Evolutionary conservation across 1,140 invertebrate genomes (phyloP), one percentile per base, ranked within the genome.

Genomic region (Caenorhabditis latens): DNA sequence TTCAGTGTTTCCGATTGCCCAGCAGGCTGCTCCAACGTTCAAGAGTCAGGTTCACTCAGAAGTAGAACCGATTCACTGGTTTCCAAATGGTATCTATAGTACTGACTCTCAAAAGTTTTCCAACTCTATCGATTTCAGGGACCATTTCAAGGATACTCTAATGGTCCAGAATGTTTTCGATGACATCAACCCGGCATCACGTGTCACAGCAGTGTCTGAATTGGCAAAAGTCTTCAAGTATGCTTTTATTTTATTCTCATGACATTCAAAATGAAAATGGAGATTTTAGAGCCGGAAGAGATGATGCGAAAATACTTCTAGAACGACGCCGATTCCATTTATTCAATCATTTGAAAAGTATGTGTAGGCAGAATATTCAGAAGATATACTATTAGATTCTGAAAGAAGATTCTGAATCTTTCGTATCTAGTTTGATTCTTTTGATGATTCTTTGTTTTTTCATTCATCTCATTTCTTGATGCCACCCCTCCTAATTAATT

Each of bases 21-120:
- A 82, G 14, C 58, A 58, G 7, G 65, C 43, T 40, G n/a, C 46
- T 4, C 71, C 88, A 9, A 91, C 91, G 63, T 91, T 90, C 85
- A 91, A 90, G 79, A 32, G 32, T 1, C 32, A 32, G 1, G 0
- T 2, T 32, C 2, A 32, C 1, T 32, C 32, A 32, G 32, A 32
- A 32, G 2, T 32, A 32, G 32, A 32, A 32, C 2, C 32, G 32
- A 32, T 32, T 32, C 32, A 32, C 32, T 32, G 32, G 32, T 32
- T 32, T 32, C 32, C 32, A 32, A 32, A 32, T 32, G 32, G 32
- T 32, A 32, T 32, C 32, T 32, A 32, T 2, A 32, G 32, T 32
- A 32, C 32, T 32, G 32, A 32, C 32, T 32, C 32, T 32, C 32
- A 32, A 32, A 32, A 0, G 1, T 32, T 32, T 32, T 2, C 32